phyloP scores from a whole-genome alignment of 2,797 vertebrate genomes.

The Amniataba percoides region DNA sequence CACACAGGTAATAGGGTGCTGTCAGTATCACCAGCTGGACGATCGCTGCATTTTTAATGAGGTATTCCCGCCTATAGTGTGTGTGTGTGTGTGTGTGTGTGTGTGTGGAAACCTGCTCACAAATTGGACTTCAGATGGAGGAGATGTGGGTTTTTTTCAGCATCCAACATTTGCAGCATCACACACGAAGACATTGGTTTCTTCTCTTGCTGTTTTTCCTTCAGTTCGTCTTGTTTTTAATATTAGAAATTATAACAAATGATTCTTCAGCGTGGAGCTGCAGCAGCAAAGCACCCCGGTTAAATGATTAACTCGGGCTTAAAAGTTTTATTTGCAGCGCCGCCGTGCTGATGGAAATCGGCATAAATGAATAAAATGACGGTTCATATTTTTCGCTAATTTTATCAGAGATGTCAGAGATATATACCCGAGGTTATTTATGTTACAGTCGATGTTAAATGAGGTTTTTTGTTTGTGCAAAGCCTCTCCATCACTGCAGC shows the following conservation, averaged over 20 bases:
- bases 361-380: too few species aligned
- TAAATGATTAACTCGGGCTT: too few species aligned
- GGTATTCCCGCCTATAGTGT: not conserved
- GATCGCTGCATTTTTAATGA: conserved; percentile 45
- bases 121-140: not conserved
- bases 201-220: too few species aligned
- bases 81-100: not conserved
- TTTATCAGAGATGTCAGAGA: not conserved
- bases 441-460: not conserved
- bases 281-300: too few species aligned
- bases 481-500: not conserved
- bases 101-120: conserved; percentile 5
- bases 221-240: too few species aligned
- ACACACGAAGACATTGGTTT: not conserved
- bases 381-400: too few species aligned
- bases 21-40: conserved; percentile 27
- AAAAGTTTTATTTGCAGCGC: not conserved
- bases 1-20: conserved; percentile 9
- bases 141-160: not conserved
- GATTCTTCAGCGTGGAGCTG: too few species aligned
- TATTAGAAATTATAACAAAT: too few species aligned
- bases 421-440: rapidly evolving
- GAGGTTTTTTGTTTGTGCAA: not conserved
- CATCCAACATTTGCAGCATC: not conserved
- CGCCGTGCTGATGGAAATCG: not conserved